phyloP scores from a whole-genome alignment of 2,113 vertebrate species.

The Terrapene triunguis region DNA sequence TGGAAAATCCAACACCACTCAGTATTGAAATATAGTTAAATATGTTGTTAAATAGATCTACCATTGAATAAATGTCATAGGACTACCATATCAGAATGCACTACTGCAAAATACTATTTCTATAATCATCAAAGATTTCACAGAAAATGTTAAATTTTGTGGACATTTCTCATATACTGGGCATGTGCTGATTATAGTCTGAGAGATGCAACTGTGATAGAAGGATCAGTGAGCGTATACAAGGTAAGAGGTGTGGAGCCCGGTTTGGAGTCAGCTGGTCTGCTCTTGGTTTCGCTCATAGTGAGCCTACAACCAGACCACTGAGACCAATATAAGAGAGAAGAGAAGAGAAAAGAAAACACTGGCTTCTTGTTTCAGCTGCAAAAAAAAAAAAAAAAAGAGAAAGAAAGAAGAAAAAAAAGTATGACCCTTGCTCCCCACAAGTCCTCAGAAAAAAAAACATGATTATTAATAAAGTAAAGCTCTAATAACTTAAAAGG shows the following conservation, averaged over 20 bases:
- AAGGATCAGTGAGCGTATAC: neutral
- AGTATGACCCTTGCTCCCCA: neutral
- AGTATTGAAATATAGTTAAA: neutral
- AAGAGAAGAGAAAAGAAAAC: neutral
- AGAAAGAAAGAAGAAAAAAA: neutral
- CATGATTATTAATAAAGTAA: neutral
- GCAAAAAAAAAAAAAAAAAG: neutral
- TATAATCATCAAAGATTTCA: neutral
- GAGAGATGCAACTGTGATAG: neutral
- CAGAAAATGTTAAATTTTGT: neutral
- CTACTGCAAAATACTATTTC: neutral
- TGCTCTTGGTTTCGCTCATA: constrained; percentile 5
- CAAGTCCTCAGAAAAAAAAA: neutral
- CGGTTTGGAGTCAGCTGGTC: neutral
- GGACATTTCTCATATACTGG: neutral
- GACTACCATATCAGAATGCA: neutral
- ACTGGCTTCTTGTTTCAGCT: constrained; percentile 42
- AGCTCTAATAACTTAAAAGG: neutral
- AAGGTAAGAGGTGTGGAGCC: neutral
- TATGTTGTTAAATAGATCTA: neutral
- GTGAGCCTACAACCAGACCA: neutral
- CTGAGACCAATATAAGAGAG: accelerated
- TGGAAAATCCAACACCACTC: constrained; percentile 3
- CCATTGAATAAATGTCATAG: neutral
- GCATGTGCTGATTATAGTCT: neutral